A percentile compares a stretch with the other conserved stretches of the same genome.
Evolutionary conservation across 2,888 invertebrate genomes (phyloP).

Genomic region (Heteropelma amictum): DNA sequence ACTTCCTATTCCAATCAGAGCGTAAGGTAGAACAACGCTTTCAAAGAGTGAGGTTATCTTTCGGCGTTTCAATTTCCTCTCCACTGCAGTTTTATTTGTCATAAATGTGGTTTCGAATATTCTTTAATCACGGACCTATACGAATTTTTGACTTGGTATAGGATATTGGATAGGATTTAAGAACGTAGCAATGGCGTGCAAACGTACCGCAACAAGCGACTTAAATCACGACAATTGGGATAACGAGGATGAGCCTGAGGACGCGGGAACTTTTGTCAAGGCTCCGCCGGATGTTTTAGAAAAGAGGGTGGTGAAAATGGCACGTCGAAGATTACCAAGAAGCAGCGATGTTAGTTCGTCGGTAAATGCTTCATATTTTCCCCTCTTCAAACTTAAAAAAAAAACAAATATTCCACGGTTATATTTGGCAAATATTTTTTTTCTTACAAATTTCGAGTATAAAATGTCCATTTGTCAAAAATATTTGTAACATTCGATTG

Average conservation of each 20-base stretch:
- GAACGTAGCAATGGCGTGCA: slow-evolving; percentile 82
- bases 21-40: neutral
- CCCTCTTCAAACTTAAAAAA: too few species aligned
- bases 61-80: neutral
- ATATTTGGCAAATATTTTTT: too few species aligned
- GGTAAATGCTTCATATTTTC: too few species aligned
- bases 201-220: slow-evolving; percentile 86
- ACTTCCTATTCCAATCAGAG: too few species aligned
- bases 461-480: too few species aligned
- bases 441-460: too few species aligned
- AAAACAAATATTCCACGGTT: too few species aligned
- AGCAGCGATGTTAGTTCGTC: slow-evolving; percentile 55
- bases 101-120: neutral
- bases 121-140: neutral
- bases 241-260: slow-evolving; percentile 86
- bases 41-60: neutral
- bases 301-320: slow-evolving; percentile 88
- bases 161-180: neutral
- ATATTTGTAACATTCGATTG: too few species aligned
- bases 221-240: slow-evolving; percentile 93
- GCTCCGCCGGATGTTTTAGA: slow-evolving; percentile 85
- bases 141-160: neutral
- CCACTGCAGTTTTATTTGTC: neutral
- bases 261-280: slow-evolving; percentile 86
- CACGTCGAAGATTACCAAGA: slow-evolving; percentile 82